Conservation (phyloP, 53 echinoderm and acorn worm genomes). For the Apostichopus leukothele region DNA sequence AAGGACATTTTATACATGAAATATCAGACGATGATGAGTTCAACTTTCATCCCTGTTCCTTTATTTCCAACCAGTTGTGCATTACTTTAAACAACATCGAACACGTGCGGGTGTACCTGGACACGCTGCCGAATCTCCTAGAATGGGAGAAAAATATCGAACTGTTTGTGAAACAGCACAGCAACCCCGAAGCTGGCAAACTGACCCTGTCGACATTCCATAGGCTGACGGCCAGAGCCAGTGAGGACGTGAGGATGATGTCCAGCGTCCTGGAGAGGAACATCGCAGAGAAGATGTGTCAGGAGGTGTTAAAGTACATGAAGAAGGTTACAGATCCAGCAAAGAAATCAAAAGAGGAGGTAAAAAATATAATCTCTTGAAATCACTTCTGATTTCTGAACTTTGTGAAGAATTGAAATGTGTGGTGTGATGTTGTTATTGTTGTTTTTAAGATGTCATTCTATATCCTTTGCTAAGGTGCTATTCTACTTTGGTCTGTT, state of each 20-base stretch:
- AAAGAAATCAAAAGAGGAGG: conserved; percentile 66
- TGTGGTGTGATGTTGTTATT: too few species aligned
- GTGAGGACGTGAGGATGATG: conserved; percentile 66
- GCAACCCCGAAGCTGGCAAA: conserved; percentile 65
- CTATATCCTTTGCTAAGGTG: too few species aligned
- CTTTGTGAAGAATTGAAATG: too few species aligned
- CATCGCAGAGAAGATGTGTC: conserved; percentile 87
- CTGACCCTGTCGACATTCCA: conserved; percentile 76
- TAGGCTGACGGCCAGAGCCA: conserved; percentile 72
- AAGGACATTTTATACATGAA: background rate
- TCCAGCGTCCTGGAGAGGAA: conserved; percentile 71
- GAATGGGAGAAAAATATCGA: conserved; percentile 80
- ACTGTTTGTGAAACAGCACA: conserved; percentile 69
- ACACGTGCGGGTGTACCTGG: conserved; percentile 86
- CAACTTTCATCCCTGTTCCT: background rate
- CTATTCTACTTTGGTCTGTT: too few species aligned
- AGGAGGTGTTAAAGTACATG: conserved; percentile 76
- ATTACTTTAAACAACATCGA: conserved; percentile 99
- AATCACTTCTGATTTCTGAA: too few species aligned
- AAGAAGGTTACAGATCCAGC: conserved; percentile 72
- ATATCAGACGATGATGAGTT: background rate
- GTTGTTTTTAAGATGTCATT: too few species aligned
- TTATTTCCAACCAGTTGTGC: conserved; percentile 61
- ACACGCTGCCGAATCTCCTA: conserved; percentile 82
- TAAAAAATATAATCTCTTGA: background rate